These are phyloP conservation scores for Oryzias curvinotus DNA, from an alignment of 2,113 vertebrate genomes.

Conservation along the genomic window DNA sequence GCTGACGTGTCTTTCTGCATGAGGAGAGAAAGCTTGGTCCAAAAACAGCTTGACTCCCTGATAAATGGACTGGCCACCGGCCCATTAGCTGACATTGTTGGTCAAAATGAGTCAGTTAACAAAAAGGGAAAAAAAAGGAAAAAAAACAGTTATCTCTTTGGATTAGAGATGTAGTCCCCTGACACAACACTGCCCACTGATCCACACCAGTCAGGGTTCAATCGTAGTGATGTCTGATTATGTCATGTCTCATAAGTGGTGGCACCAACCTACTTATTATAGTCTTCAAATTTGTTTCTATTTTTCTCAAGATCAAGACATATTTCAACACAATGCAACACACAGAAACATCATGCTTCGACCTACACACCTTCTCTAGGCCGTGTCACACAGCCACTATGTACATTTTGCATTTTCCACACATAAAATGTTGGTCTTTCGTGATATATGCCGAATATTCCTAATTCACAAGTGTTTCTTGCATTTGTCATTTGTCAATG, in stretches of 20 bases:
- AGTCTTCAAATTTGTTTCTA: background rate
- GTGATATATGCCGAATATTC: no score
- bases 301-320: no score
- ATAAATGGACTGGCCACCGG: slow-evolving; percentile 59
- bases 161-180: slow-evolving; percentile 23
- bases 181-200: slow-evolving; percentile 25
- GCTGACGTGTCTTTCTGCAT: slow-evolving; percentile 60
- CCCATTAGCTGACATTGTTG: slow-evolving; percentile 51
- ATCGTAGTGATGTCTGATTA: background rate
- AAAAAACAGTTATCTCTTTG: slow-evolving; percentile 13
- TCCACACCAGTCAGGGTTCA: background rate
- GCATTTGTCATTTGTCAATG: no score
- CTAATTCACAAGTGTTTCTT: no score
- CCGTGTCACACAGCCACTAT: no score
- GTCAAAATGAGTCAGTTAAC: slow-evolving; percentile 43
- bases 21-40: slow-evolving; percentile 35
- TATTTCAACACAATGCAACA: no score
- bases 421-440: no score
- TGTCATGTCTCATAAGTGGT: background rate
- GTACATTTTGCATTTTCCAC: no score
- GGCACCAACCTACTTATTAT: background rate
- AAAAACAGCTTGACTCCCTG: slow-evolving; percentile 63
- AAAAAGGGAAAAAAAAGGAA: slow-evolving; percentile 3
- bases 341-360: no score
- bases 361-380: no score